A percentile compares a stretch with the other conserved stretches of the same genome.
Conservation (phyloP, 2,888 invertebrate genomes). For the Tetragonula carbonaria region DNA sequence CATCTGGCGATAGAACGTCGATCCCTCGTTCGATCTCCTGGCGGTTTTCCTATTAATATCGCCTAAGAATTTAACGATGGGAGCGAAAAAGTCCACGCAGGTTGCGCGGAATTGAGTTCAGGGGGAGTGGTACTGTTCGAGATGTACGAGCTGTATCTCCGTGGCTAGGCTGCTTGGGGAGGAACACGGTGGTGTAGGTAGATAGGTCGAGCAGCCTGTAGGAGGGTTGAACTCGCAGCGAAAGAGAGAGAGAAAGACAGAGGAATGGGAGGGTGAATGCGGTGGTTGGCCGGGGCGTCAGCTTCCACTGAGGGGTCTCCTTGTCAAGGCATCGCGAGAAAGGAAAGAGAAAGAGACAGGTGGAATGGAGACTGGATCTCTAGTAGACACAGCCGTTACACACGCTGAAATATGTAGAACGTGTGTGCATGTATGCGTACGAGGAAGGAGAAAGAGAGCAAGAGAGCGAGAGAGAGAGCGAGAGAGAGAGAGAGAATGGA, state of each 20-base stretch:
- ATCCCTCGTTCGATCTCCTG: slow-evolving; percentile 22
- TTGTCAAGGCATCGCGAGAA: slow-evolving; percentile 59
- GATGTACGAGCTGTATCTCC: slow-evolving; percentile 69
- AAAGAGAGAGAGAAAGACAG: slow-evolving; percentile 23
- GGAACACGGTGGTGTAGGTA: slow-evolving; percentile 29
- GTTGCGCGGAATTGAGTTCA: slow-evolving; percentile 67
- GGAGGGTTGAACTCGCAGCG: slow-evolving; percentile 41
- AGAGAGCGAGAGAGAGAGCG: slow-evolving; percentile 35
- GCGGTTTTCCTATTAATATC: slow-evolving; percentile 63
- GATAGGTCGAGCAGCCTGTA: slow-evolving; percentile 52
- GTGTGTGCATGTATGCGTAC: slow-evolving; percentile 34
- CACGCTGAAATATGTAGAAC: slow-evolving; percentile 56
- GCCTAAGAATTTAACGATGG: slow-evolving; percentile 67
- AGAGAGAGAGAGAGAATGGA: slow-evolving; percentile 67
- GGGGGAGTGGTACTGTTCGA: slow-evolving; percentile 54
- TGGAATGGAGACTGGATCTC: slow-evolving; percentile 18
- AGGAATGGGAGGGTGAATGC: slow-evolving; percentile 57
- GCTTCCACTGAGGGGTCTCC: slow-evolving; percentile 64
- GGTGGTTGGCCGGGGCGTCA: slow-evolving; percentile 69
- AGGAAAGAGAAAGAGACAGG: background rate
- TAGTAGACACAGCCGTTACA: slow-evolving; percentile 42
- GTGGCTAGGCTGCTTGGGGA: slow-evolving; percentile 38
- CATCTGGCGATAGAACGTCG: slow-evolving; percentile 38
- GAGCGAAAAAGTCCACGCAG: slow-evolving; percentile 69
- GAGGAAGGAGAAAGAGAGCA: slow-evolving; percentile 62